These are phyloP conservation scores for Elmis aenea DNA, from an alignment of 2,888 invertebrate genomes.

Conservation along the genomic window DNA sequence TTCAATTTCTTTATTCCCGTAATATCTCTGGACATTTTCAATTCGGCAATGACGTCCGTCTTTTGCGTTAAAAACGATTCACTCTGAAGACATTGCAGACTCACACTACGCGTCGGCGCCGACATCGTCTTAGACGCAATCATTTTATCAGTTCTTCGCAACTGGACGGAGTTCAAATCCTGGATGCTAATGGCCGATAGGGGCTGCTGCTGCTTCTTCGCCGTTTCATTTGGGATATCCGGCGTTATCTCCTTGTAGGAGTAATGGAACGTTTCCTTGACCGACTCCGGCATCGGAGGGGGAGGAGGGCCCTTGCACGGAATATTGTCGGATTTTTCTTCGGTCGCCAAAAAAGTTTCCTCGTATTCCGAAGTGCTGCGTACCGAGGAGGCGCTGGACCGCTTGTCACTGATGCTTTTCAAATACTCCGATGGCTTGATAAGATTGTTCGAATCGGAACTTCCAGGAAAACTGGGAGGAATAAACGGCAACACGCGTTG, in stretches of 20 bases:
- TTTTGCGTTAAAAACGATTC: conserved; percentile 72
- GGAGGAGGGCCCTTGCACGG: conserved; percentile 51
- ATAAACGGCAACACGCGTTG: conserved; percentile 85
- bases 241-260: conserved; percentile 15
- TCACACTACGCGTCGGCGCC: conserved; percentile 71
- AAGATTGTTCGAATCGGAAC: conserved; percentile 68
- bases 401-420: conserved; percentile 66
- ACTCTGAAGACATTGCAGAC: conserved; percentile 66
- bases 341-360: conserved; percentile 26
- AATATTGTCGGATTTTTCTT: conserved; percentile 18
- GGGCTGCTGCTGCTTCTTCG: conserved; percentile 62
- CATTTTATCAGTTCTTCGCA: conserved; percentile 70
- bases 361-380: conserved; percentile 43
- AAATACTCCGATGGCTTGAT: conserved; percentile 92
- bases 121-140: conserved; percentile 76
- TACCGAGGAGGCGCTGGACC: conserved; percentile 49
- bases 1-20: conserved; percentile 92
- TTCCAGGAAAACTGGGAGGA: conserved; percentile 79
- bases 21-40: conserved; percentile 88
- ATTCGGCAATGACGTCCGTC: conserved; percentile 84
- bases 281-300: conserved; percentile 44
- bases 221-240: conserved; percentile 14
- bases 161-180: conserved; percentile 77
- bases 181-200: conserved; percentile 84
- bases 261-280: conserved; percentile 41